phyloP scores from a whole-genome alignment of 2,797 vertebrate genomes.

The Schizopygopsis pylzovi region DNA sequence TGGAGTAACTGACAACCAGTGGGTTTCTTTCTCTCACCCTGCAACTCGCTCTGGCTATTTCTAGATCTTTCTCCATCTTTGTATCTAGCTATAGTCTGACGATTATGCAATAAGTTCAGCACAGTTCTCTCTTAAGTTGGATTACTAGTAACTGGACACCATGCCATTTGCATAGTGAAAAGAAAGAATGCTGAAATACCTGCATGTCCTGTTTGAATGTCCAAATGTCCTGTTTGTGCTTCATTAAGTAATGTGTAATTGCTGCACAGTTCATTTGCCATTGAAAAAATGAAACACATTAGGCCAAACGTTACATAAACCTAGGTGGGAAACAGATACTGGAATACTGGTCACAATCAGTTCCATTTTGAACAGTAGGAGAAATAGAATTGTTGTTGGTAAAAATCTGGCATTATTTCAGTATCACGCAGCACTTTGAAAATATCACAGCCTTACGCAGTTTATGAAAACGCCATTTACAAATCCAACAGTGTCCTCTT shows the following conservation, averaged over 20 bases:
- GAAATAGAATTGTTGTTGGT: not conserved
- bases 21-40: constrained; percentile 6
- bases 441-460: not conserved
- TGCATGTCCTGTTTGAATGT: not conserved
- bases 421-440: not conserved
- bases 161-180: not conserved
- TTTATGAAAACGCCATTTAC: not conserved
- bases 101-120: not conserved
- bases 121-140: not conserved
- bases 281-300: not conserved
- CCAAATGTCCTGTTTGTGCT: not conserved
- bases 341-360: not conserved
- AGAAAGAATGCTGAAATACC: constrained; percentile 47
- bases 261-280: not conserved
- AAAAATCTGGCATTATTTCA: not conserved
- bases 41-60: constrained; percentile 7
- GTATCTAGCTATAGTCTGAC: not conserved
- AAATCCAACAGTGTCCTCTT: constrained; percentile 29
- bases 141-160: constrained; percentile 35
- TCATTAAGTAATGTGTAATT: not conserved
- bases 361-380: not conserved
- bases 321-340: not conserved
- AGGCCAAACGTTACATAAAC: not conserved
- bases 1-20: not conserved
- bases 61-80: constrained; percentile 17